phyloP scores from a whole-genome alignment of 2,113 vertebrate species.

The Carettochelys insculpta region DNA sequence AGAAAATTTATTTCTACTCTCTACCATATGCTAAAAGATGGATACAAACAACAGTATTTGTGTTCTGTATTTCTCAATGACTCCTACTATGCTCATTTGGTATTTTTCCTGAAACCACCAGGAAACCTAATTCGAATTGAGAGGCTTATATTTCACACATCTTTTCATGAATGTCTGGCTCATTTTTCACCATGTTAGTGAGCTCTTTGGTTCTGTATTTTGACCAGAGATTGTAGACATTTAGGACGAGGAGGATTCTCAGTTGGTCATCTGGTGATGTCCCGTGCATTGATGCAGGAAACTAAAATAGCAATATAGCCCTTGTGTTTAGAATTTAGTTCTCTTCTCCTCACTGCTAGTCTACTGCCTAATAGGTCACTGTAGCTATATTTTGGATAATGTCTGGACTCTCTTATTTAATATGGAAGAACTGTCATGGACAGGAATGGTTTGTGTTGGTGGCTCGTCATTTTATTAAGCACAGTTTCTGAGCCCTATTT shows the following conservation, averaged over 20 bases:
- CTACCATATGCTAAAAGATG: not conserved
- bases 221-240: not conserved
- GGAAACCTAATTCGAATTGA: not conserved
- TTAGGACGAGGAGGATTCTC: too few relatives aligned
- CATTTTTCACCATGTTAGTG: not conserved
- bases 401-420: not conserved
- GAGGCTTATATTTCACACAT: not conserved
- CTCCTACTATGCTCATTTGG: slow-evolving; percentile 13
- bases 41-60: slow-evolving; percentile 3
- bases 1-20: slow-evolving; percentile 3
- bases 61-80: slow-evolving; percentile 43
- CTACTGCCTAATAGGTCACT: not conserved
- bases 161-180: not conserved
- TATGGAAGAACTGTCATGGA: not conserved
- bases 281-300: not conserved
- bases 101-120: slow-evolving; percentile 1
- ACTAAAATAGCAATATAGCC: not conserved
- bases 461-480: slow-evolving; percentile 45
- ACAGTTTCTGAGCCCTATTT: slow-evolving; percentile 25
- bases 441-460: slow-evolving; percentile 33
- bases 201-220: slow-evolving; percentile 29
- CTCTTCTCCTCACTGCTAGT: not conserved
- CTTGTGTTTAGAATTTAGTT: not conserved
- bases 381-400: slow-evolving; percentile 22
- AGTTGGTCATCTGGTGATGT: too few relatives aligned